Evolutionary conservation across 2,113 vertebrate species (phyloP), one percentile per base, ranked within the genome.

Genomic region (Malurus cyaneus): DNA sequence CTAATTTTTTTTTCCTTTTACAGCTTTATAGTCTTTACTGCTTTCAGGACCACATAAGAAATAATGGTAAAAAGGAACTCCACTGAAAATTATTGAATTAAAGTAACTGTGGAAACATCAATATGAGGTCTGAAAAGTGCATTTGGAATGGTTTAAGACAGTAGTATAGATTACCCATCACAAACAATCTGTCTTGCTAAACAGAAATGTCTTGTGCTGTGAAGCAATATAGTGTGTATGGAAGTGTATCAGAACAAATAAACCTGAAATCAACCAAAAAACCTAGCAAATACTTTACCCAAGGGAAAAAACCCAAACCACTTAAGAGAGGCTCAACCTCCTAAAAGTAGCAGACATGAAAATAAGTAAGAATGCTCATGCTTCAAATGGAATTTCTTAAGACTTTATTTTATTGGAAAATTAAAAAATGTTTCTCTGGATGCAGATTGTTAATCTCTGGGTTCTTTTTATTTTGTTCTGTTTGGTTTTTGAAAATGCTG

Each of bases 261-360:
- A 19, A 54, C 12, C 1, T 1, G 1, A 56, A 76, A 76, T n/a
- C 23, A 18, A 28, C 28, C 1, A 18, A 83, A 61, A 54, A 53
- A 14, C 1, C 3, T 19, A 20, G 20, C 8, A 11, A 69, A 76
- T 29, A 7, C 1, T 12, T 16, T 62, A 2, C 8, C 3, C 14
- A 21, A 60, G 47, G 26, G 2, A 39, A 41, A 31, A 44, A n/a
- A 52, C n/a, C n/a, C n/a, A 70, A 32, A 7, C 3, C 16, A 73
- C 34, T 15, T 6, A 8, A 61, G 16, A 8, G 18, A 44, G 47
- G 14, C 9, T 80, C 25, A 41, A 10, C 26, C 9, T 77, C 65
- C 31, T 65, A 31, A 73, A 89, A 74, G 21, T 24, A 80, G 46
- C 9, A 21, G 16, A 65, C 11, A 50, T 44, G 2, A 62, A 74